Percentiles rank a stretch among this genome's conserved stretches.
phyloP scores from a whole-genome alignment of 2,888 invertebrate genomes.

The Nomada ruficornis region DNA sequence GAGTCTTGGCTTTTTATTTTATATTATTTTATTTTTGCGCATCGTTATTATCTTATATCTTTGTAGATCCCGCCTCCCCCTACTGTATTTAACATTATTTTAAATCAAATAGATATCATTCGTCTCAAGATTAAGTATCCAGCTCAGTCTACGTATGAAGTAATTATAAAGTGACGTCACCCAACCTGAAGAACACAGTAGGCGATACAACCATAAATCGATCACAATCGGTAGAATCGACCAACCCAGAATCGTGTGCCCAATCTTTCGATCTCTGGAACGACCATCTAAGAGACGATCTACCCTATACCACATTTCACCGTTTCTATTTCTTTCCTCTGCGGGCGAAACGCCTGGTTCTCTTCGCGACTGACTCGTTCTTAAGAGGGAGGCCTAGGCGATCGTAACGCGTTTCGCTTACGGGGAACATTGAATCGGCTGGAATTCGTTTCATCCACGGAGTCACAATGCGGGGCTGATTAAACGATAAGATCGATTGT shows the following conservation, averaged over 20 bases:
- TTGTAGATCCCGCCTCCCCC: too few relatives aligned
- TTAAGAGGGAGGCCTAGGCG: conserved; percentile 23
- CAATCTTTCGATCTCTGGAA: conserved; percentile 6
- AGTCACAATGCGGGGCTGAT: conserved; percentile 55
- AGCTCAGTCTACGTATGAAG: not conserved
- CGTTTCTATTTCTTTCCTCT: conserved; percentile 9
- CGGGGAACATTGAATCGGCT: conserved; percentile 33
- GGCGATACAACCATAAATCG: conserved; percentile 12
- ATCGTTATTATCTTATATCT: too few relatives aligned
- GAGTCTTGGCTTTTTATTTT: too few relatives aligned
- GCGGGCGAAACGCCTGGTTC: conserved; percentile 1
- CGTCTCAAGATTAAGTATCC: not conserved
- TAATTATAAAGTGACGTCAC: not conserved
- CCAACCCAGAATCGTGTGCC: not conserved
- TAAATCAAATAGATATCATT: too few relatives aligned
- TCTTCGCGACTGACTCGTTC: not conserved
- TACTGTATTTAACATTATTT: too few relatives aligned
- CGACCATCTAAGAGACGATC: conserved; percentile 11
- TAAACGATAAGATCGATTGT: conserved; percentile 65
- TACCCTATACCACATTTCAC: not conserved
- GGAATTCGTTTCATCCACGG: conserved; percentile 44
- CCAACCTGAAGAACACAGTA: not conserved
- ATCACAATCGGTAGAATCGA: conserved; percentile 31
- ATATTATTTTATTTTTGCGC: too few relatives aligned
- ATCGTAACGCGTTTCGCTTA: conserved; percentile 26